Percentiles rank a stretch among this genome's conserved stretches.
phyloP scores from a whole-genome alignment of 2,888 invertebrate genomes.

The Congeria kusceri region DNA sequence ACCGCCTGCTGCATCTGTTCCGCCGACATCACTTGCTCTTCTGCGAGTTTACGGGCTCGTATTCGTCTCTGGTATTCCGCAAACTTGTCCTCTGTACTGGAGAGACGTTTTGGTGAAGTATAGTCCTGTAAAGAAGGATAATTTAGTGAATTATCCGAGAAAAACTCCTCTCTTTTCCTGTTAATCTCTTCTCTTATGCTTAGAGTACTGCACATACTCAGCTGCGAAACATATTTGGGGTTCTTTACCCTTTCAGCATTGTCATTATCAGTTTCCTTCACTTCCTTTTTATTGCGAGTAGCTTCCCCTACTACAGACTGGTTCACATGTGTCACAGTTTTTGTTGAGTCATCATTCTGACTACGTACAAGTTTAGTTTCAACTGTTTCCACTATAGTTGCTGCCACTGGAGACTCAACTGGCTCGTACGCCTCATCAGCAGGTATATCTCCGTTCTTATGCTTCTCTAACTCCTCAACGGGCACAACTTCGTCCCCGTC shows the following conservation, averaged over 20 bases:
- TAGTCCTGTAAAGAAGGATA: constrained; percentile 48
- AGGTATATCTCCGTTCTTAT: constrained; percentile 16
- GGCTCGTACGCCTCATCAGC: neutral
- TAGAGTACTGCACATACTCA: constrained; percentile 42
- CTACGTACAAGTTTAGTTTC: constrained; percentile 24
- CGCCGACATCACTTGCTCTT: constrained; percentile 69
- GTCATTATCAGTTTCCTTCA: constrained; percentile 9
- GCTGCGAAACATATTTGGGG: constrained; percentile 32
- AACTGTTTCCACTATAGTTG: constrained; percentile 39
- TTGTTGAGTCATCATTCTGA: constrained; percentile 11
- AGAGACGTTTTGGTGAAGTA: constrained; percentile 21
- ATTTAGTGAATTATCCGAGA: constrained; percentile 46
- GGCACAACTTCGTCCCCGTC: constrained; percentile 26
- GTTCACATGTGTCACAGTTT: constrained; percentile 10
- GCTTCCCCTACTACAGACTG: constrained; percentile 14
- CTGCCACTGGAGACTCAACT: constrained; percentile 29
- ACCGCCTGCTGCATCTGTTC: constrained; percentile 90
- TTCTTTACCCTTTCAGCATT: constrained; percentile 26
- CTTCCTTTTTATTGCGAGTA: constrained; percentile 1
- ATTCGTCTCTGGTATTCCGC: constrained; percentile 35
- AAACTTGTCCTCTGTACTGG: constrained; percentile 48
- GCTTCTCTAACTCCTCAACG: constrained; percentile 5
- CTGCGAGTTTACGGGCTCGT: constrained; percentile 18
- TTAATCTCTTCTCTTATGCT: constrained; percentile 49
- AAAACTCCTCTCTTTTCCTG: constrained; percentile 51